phyloP scores from a whole-genome alignment of 2,888 invertebrate genomes.

The Sinhomidia bicolor region DNA sequence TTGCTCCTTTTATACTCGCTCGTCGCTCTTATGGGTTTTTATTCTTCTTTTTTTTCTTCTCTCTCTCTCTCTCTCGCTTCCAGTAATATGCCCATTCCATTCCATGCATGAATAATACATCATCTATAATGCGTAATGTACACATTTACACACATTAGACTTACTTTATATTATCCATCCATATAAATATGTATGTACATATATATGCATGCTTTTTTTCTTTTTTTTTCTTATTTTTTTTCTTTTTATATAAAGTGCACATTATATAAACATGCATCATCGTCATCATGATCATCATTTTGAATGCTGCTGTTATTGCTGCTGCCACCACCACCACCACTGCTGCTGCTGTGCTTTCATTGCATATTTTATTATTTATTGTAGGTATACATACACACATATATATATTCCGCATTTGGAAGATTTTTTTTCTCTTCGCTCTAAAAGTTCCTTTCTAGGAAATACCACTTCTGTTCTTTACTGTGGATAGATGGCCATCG shows the following conservation, averaged over 20 bases:
- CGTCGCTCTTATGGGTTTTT: slow-evolving; percentile 10
- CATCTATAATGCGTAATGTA: slow-evolving; percentile 66
- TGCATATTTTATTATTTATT: no score
- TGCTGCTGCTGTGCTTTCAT: slow-evolving; percentile 12
- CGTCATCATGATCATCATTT: no score
- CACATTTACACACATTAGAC: slow-evolving; percentile 28
- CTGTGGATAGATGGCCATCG: slow-evolving; percentile 62
- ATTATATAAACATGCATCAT: slow-evolving; percentile 51
- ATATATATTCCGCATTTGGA: not conserved
- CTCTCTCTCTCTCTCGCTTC: no score
- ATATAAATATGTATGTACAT: not conserved
- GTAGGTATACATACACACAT: not conserved
- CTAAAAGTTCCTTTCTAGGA: not conserved
- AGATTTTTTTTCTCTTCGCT: not conserved
- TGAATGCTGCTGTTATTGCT: slow-evolving; percentile 57
- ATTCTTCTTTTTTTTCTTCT: no score
- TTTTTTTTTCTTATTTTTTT: slow-evolving; percentile 23
- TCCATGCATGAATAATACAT: slow-evolving; percentile 61
- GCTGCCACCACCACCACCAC: slow-evolving; percentile 39
- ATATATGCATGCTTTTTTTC: slow-evolving; percentile 21
- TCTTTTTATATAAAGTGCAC: slow-evolving; percentile 4
- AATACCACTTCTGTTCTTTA: slow-evolving; percentile 13
- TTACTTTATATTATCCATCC: slow-evolving; percentile 35
- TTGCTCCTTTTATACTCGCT: slow-evolving; percentile 41
- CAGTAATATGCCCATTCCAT: not conserved